Percentiles rank a stretch among this genome's conserved stretches.
These are phyloP conservation scores for Hesperophylax magnus DNA, from an alignment of 1,140 invertebrate genomes.

Conservation along the genomic window DNA sequence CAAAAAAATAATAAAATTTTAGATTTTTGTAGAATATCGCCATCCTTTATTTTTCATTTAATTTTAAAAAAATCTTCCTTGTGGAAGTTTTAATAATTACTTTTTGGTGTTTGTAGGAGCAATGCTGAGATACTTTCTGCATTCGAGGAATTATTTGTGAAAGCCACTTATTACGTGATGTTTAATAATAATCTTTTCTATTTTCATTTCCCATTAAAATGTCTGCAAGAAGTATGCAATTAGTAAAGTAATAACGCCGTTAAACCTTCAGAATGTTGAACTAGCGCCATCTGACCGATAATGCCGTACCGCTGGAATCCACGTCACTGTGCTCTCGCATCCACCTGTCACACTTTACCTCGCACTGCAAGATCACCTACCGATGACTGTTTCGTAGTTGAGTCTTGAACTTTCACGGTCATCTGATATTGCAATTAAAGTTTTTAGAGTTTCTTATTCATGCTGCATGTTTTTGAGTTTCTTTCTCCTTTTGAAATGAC, in stretches of 20 bases:
- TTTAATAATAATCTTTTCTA: constrained; percentile 12
- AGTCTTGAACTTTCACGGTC: too few species aligned
- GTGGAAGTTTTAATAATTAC: not conserved
- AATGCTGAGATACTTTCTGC: constrained; percentile 20
- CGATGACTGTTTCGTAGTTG: too few species aligned
- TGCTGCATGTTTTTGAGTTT: too few species aligned
- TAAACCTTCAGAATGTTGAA: constrained; percentile 28
- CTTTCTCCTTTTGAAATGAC: too few species aligned
- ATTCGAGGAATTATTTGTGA: constrained; percentile 17
- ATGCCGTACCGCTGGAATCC: constrained; percentile 55
- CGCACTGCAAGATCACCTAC: too few species aligned
- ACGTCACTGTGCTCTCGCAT: constrained; percentile 51
- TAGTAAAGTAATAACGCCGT: not conserved
- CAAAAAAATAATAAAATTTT: too few species aligned
- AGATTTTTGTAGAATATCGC: too few species aligned
- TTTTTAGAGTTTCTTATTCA: too few species aligned
- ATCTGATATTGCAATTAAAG: too few species aligned
- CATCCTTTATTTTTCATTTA: too few species aligned
- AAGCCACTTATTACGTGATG: not conserved
- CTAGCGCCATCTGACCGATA: constrained; percentile 55
- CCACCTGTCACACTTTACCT: not conserved
- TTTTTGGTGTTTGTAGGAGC: constrained; percentile 27
- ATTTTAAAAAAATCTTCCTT: too few species aligned
- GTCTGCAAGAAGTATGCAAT: constrained; percentile 5
- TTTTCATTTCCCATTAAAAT: not conserved